Evolutionary conservation across 2,888 invertebrate genomes (phyloP), one percentile per base, ranked within the genome.

Genomic region (Carcina quercana): DNA sequence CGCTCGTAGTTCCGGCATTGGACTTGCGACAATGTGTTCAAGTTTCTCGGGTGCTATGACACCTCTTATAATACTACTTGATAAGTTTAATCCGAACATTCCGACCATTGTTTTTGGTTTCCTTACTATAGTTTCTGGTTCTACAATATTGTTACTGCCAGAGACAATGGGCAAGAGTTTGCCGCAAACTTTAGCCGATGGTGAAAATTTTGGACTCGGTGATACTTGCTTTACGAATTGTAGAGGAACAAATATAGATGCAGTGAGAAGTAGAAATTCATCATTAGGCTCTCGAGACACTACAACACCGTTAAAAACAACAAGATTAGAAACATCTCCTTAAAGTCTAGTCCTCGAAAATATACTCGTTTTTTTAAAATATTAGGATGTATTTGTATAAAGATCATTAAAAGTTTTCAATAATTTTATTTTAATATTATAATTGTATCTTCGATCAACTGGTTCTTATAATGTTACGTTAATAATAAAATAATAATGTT

Each of bases 11-110:
- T 93, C 94, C 0, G 94, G 93, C 0, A 86, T 95, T 48, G 94
- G 95, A 0, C 74, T 94, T 14, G 94, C 93, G 2, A 91, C 93
- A 2, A 94, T 94, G 93, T 92, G 90, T 50, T 94, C 94, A 1
- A 90, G 94, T 74, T 80, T 93, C 2, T 91, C 93, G 3, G 94
- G 93, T 0, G 91, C 94, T 2, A 63, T 94, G 20, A 93, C 94
- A 0, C 95, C 94, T 0, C 70, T 94, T 21, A 90, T 95, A 15
- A 88, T 89, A 29, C 74, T 94, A 7, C 73, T 94, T 28, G 94
- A 94, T 62, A 90, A 91, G 0, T 86, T 94, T 12, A 89, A 93
- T 67, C 91, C 92, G 0, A 90, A 88, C 52, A 87, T 94, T 40
- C 94, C 94, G 0, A 90, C 93, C 0, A 86, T 91, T 2, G 85